These are phyloP conservation scores for Drosophila bifasciata DNA, from an alignment of 1,140 invertebrate species.

Conservation along the genomic window DNA sequence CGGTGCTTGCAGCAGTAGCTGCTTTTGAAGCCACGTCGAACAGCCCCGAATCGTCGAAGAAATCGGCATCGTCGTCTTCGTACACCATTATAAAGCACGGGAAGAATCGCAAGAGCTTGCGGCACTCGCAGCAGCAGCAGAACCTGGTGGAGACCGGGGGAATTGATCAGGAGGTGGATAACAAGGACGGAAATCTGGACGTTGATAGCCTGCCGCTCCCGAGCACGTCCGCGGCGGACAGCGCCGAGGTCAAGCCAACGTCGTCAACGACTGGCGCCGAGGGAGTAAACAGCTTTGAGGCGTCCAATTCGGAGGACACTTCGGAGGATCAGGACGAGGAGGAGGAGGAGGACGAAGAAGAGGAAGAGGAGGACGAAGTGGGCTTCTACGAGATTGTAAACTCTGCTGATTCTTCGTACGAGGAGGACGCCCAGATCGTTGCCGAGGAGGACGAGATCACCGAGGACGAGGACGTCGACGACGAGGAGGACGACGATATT, in stretches of 20 bases:
- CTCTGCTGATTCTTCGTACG: constrained; percentile 72
- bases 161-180: constrained; percentile 20
- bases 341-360: constrained; percentile 64
- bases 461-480: constrained; percentile 74
- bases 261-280: no score
- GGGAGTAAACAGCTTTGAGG: constrained; percentile 1
- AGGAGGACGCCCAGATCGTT: constrained; percentile 73
- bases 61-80: no score
- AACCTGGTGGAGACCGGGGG: constrained; percentile 6
- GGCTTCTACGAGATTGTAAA: constrained; percentile 72
- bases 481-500: constrained; percentile 69
- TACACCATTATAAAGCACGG: constrained; percentile 5
- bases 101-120: constrained; percentile 31
- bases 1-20: not conserved
- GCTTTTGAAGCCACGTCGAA: constrained; percentile 2
- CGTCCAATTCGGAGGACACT: constrained; percentile 15
- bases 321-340: constrained; percentile 56
- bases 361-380: constrained; percentile 65
- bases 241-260: not conserved
- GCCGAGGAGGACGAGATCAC: constrained; percentile 77
- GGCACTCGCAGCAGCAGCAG: constrained; percentile 26
- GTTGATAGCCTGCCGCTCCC: constrained; percentile 24
- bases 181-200: constrained; percentile 32
- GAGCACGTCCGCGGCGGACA: constrained; percentile 41
- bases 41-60: no score